Conservation (phyloP, 2,888 invertebrate genomes). For the Aporophyla nigra region DNA sequence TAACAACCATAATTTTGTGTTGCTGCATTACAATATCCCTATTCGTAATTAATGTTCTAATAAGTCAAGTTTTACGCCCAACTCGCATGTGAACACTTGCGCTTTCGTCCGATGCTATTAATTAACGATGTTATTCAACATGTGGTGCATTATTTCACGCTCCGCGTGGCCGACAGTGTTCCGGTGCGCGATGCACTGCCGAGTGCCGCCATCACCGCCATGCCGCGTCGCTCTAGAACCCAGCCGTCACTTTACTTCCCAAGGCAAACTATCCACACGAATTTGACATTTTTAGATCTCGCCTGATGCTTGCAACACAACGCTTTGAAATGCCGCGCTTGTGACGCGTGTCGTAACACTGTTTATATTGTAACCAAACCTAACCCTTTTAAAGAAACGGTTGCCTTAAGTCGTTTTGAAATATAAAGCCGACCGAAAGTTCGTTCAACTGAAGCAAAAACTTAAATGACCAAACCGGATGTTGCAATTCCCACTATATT, state of each 20-base stretch:
- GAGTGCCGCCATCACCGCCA: conserved; percentile 55
- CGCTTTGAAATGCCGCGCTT: conserved; percentile 81
- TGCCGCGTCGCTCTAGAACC: conserved; percentile 63
- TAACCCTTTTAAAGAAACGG: conserved; percentile 72
- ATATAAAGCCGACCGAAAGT: conserved; percentile 54
- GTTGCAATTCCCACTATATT: not conserved
- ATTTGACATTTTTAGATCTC: conserved; percentile 88
- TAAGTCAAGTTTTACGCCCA: conserved; percentile 77
- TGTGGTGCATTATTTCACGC: conserved; percentile 87
- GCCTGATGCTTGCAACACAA: conserved; percentile 80
- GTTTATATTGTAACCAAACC: conserved; percentile 76
- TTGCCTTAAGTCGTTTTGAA: conserved; percentile 56
- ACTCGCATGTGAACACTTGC: conserved; percentile 87
- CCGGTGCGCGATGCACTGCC: conserved; percentile 74
- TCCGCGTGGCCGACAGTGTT: conserved; percentile 79
- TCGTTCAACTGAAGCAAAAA: conserved; percentile 50
- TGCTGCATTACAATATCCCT: conserved; percentile 54
- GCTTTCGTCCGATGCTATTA: conserved; percentile 86
- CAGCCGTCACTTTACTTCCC: conserved; percentile 72
- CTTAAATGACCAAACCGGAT: conserved; percentile 6
- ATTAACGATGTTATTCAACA: conserved; percentile 87
- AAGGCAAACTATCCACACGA: conserved; percentile 83
- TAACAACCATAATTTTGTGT: conserved; percentile 60
- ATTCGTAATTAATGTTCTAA: conserved; percentile 74
- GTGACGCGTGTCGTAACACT: conserved; percentile 78